Base-by-base conservation (phyloP, 2,888 invertebrate species). In the Artemia sinica region DNA sequence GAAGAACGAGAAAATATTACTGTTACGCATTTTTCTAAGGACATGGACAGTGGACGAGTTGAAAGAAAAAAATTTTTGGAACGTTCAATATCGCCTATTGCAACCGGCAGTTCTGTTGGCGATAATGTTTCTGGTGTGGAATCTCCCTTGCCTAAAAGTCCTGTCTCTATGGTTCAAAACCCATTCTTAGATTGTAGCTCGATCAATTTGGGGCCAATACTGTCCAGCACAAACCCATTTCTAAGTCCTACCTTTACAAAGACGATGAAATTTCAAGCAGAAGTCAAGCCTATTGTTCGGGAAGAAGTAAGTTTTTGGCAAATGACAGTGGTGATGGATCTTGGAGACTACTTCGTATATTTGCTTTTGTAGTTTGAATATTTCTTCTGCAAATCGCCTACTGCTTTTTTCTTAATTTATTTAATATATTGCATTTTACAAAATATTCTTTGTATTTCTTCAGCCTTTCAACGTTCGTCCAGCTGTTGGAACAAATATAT, bases 181-280 rank as follows among this genome's bases (percentile, higher is more conserved):
- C 58, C 58, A 58, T 58, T 58, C 58, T 58, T 58, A 18, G 58
- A 58, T 58, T 14, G 14, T n/a, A 58, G 58, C 18, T 58, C 58
- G 8, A n/a, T 58, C n/a, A 18, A n/a, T 14, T 18, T 58, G n/a
- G 58, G 58, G 58, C 58, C 58, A 18, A 58, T 58, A 18, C 18
- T 58, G 10, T n/a, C 58, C 8, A 58, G 58, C 18, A 58, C 58
- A 18, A 58, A 58, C 58, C 58, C 58, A 8, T 58, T 58, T 10
- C 58, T 58, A 18, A 58, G 58, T 9, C 58, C 58, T 14, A 58
- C 58, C 14, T 58, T 58, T 58, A 58, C 58, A 18, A 58, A 58
- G 18, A 18, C 58, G 58, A 8, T 58, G 58, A 58, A 58, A 18
- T n/a, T 58, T 8, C 58, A 14, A 9, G 14, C 58, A n/a, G 28